Evolutionary conservation across 2,113 vertebrate species (phyloP).

Genomic region (Neolamprologus sp.): DNA sequence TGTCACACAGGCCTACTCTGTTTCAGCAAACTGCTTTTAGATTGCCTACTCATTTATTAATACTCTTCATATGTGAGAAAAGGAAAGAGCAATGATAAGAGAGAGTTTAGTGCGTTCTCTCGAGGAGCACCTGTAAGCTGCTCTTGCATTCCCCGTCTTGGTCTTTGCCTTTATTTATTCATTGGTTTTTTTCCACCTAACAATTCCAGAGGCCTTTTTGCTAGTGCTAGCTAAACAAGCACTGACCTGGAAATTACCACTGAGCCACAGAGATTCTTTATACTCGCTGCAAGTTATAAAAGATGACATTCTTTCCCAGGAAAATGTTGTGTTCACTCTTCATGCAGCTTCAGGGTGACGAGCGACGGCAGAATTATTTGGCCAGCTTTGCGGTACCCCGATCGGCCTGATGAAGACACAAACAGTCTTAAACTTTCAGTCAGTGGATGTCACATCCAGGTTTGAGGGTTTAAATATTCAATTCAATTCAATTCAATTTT

Average conservation of each 20-base stretch:
- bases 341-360: conserved; percentile 21
- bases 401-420: neutral
- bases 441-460: neutral
- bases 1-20: neutral
- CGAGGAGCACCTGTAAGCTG: conserved; percentile 30
- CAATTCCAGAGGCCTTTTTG: conserved; percentile 18
- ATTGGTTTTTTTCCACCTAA: neutral
- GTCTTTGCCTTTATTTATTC: neutral
- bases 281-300: conserved; percentile 6
- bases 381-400: neutral
- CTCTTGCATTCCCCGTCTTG: conserved; percentile 1
- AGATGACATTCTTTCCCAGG: conserved; percentile 21
- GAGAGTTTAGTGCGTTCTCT: neutral
- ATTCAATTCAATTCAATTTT: too few relatives aligned
- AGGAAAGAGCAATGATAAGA: neutral
- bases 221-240: conserved; percentile 33
- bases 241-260: conserved; percentile 49
- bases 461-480: conserved; percentile 21
- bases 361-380: neutral
- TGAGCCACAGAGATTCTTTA: conserved; percentile 18
- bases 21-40: conserved; percentile 7
- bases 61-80: neutral
- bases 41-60: conserved; percentile 9
- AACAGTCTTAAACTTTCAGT: neutral
- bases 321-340: neutral